Conservation (phyloP, 1,140 invertebrate genomes). For the Bathynomus jamesi region DNA sequence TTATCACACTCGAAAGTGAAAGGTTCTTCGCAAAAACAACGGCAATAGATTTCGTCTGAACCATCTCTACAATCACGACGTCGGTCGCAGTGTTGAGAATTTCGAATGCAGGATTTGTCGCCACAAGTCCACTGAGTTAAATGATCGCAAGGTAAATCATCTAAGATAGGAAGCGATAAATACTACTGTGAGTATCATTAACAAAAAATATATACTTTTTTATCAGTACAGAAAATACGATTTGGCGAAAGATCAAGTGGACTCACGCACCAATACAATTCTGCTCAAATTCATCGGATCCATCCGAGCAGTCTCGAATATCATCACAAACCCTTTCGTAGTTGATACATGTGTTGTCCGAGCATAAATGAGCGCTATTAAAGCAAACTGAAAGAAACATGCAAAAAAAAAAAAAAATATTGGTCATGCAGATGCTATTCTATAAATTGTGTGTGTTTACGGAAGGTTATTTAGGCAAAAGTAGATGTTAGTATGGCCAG, state of each 20-base stretch:
- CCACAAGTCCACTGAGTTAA: constrained; percentile 41
- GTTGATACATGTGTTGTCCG: constrained; percentile 39
- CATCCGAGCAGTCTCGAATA: constrained; percentile 41
- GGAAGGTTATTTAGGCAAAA: too few relatives aligned
- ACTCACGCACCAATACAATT: constrained; percentile 29
- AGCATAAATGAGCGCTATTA: constrained; percentile 40
- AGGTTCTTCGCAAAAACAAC: constrained; percentile 18
- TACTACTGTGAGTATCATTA: background rate
- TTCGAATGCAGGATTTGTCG: constrained; percentile 39
- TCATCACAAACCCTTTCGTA: constrained; percentile 40
- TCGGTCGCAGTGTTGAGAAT: constrained; percentile 39
- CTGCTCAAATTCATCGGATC: constrained; percentile 39
- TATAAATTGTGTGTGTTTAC: too few relatives aligned
- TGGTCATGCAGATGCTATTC: too few relatives aligned
- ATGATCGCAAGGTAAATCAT: constrained; percentile 6
- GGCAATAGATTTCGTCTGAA: constrained; percentile 42
- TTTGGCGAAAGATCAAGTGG: background rate
- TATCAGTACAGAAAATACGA: background rate
- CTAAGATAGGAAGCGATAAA: background rate
- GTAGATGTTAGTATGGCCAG: too few relatives aligned
- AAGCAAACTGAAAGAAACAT: constrained; percentile 31
- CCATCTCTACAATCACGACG: constrained; percentile 41
- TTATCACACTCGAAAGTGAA: constrained; percentile 47
- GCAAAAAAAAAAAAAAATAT: background rate
- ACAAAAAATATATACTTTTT: too few relatives aligned